Percentiles rank a stretch among this genome's conserved stretches.
Conservation (phyloP, 2,797 vertebrate species). For the Zenarchopterus dispar region DNA sequence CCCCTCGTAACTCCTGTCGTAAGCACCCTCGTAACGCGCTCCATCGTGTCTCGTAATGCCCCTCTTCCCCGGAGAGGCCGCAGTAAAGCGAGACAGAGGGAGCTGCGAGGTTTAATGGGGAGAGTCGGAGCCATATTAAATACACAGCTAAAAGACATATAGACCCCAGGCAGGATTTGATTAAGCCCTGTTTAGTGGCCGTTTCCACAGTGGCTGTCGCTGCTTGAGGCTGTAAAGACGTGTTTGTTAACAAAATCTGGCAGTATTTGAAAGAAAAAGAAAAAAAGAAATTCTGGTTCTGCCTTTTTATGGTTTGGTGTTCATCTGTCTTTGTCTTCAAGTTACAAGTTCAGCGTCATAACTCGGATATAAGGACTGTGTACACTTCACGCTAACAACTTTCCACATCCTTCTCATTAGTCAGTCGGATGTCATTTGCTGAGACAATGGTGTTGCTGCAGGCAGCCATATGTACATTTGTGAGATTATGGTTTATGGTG, state of each 20-base stretch:
- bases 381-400: slow-evolving; percentile 6
- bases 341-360: slow-evolving; percentile 11
- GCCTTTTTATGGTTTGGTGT: slow-evolving; percentile 7
- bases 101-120: slow-evolving; percentile 71
- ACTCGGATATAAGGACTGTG: neutral
- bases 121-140: slow-evolving; percentile 72
- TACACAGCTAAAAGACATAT: slow-evolving; percentile 67
- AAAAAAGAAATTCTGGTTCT: neutral
- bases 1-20: slow-evolving; percentile 76
- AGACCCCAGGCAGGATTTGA: slow-evolving; percentile 72
- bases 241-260: slow-evolving; percentile 32
- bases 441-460: neutral
- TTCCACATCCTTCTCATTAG: slow-evolving; percentile 32
- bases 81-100: slow-evolving; percentile 75
- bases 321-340: neutral
- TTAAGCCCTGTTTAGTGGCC: slow-evolving; percentile 67
- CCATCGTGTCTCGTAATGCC: slow-evolving; percentile 75
- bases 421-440: neutral
- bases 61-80: slow-evolving; percentile 67
- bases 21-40: slow-evolving; percentile 78
- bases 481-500: slow-evolving; percentile 67
- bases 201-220: slow-evolving; percentile 35
- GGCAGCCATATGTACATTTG: slow-evolving; percentile 40
- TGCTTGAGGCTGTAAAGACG: slow-evolving; percentile 31
- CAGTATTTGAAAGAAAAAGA: slow-evolving; percentile 15